phyloP scores from a whole-genome alignment of 2,888 invertebrate species.

The Encarsia formosa region DNA sequence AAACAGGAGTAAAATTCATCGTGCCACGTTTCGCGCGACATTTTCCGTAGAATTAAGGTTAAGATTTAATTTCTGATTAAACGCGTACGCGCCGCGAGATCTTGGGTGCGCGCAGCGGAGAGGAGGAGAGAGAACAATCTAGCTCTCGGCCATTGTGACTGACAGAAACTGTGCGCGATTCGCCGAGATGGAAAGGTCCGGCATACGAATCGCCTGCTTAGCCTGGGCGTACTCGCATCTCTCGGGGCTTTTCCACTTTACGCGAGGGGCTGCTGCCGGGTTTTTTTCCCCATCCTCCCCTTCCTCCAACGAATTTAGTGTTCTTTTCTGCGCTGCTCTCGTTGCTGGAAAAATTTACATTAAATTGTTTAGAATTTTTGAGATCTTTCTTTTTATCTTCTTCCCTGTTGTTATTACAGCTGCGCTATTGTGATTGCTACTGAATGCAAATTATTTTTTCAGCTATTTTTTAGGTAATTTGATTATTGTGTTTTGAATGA shows the following conservation, averaged over 20 bases:
- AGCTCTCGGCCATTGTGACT: slow-evolving; percentile 46
- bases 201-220: slow-evolving; percentile 49
- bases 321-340: no score
- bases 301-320: background rate
- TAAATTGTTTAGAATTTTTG: no score
- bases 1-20: no score
- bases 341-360: no score
- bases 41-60: slow-evolving; percentile 41
- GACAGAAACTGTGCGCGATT: slow-evolving; percentile 48
- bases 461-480: no score
- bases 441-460: no score
- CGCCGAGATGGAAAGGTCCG: slow-evolving; percentile 46
- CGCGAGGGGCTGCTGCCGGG: background rate
- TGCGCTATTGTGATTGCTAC: no score
- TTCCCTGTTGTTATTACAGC: no score
- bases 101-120: background rate
- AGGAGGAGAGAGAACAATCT: slow-evolving; percentile 42
- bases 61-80: slow-evolving; percentile 51
- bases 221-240: slow-evolving; percentile 21
- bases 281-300: background rate
- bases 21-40: slow-evolving; percentile 7
- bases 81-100: slow-evolving; percentile 35
- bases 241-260: background rate
- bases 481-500: no score
- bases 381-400: no score